A percentile compares a stretch with the other conserved stretches of the same genome.
phyloP scores from a whole-genome alignment of 2,797 vertebrate species.

The Scarus forsteni region DNA sequence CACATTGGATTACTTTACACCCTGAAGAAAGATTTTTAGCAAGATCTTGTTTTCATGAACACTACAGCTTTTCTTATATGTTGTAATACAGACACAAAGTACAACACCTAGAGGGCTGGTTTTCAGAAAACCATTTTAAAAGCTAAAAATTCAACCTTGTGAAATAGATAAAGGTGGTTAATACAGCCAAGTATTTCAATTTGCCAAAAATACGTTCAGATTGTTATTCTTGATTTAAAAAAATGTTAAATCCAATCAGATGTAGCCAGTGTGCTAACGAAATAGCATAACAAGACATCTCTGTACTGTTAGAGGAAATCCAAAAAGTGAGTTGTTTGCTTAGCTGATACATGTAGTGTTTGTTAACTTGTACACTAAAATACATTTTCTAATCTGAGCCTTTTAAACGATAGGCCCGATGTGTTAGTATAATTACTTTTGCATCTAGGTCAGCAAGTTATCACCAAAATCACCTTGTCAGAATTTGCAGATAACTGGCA shows the following conservation, averaged over 20 bases:
- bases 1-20: not conserved
- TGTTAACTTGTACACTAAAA: slow-evolving; percentile 85
- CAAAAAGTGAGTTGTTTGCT: slow-evolving; percentile 48
- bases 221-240: slow-evolving; percentile 25
- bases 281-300: slow-evolving; percentile 40
- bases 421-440: not conserved
- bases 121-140: not conserved
- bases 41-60: not conserved
- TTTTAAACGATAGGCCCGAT: not conserved
- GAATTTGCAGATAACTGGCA: no score
- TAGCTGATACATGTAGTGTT: slow-evolving; percentile 49
- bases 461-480: no score
- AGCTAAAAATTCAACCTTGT: not conserved
- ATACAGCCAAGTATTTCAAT: not conserved
- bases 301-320: slow-evolving; percentile 54
- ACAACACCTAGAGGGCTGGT: not conserved
- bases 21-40: not conserved
- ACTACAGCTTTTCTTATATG: no score
- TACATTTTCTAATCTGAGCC: slow-evolving; percentile 63
- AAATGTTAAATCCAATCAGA: not conserved
- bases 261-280: slow-evolving; percentile 40
- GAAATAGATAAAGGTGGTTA: not conserved
- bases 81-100: not conserved
- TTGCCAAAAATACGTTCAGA: slow-evolving; percentile 22
- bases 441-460: not conserved